Evolutionary conservation across 1,140 invertebrate species (phyloP).

Genomic region (Euwallacea similis): DNA sequence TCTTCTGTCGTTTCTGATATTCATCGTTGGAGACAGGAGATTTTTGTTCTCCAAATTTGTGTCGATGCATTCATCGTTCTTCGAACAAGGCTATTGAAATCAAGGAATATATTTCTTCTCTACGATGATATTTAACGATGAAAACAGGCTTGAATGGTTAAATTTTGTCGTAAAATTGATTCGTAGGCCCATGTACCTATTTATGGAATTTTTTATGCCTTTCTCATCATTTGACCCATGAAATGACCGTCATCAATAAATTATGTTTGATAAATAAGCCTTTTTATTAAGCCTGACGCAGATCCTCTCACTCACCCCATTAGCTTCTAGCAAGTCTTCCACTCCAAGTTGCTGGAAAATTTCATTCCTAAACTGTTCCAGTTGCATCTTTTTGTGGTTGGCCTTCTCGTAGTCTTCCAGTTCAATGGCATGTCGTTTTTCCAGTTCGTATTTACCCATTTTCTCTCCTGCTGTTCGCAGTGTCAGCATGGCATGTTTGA

Average conservation of each 20-base stretch:
- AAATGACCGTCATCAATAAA: no score
- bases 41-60: conserved; percentile 40
- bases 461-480: conserved; percentile 83
- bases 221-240: no score
- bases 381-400: conserved; percentile 84
- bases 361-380: conserved; percentile 75
- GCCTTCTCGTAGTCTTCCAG: conserved; percentile 90
- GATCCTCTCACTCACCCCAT: conserved; percentile 63
- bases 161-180: no score
- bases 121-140: no score
- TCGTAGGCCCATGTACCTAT: no score
- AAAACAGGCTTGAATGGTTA: no score
- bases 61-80: conserved; percentile 50
- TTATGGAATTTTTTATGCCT: no score
- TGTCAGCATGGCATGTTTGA: conserved; percentile 83
- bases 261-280: no score
- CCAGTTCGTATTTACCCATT: conserved; percentile 85
- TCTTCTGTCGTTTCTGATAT: conserved; percentile 43
- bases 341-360: conserved; percentile 72
- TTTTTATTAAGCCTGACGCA: not conserved
- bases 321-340: conserved; percentile 75
- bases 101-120: no score
- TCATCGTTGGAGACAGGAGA: conserved; percentile 45
- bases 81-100: conserved; percentile 42
- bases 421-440: conserved; percentile 88